Percentiles rank a stretch among this genome's conserved stretches.
These are phyloP conservation scores for Mystacides longicornis DNA, from an alignment of 2,888 invertebrate species.

Conservation along the genomic window DNA sequence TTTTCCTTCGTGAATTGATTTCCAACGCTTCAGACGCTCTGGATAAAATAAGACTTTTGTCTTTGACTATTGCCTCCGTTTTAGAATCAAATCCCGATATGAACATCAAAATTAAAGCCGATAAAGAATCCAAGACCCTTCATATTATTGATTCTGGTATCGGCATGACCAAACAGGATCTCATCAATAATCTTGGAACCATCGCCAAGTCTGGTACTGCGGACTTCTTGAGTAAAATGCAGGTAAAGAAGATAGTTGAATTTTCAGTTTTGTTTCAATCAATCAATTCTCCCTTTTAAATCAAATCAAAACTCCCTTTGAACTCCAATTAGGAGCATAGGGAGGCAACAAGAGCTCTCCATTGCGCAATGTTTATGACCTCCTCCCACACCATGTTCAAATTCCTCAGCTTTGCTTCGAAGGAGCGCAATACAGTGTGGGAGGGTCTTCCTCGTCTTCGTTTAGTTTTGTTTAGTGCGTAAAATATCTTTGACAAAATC, in stretches of 20 bases:
- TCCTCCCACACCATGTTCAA: too few species aligned
- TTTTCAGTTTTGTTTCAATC: too few species aligned
- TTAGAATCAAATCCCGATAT: slow-evolving; percentile 75
- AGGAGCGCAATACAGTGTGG: too few species aligned
- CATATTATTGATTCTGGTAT: slow-evolving; percentile 96
- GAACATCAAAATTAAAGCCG: slow-evolving; percentile 84
- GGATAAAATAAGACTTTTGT: slow-evolving; percentile 92
- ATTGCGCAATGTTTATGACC: too few species aligned
- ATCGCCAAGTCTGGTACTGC: slow-evolving; percentile 98
- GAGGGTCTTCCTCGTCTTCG: too few species aligned
- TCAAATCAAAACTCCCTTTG: too few species aligned
- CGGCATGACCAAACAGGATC: slow-evolving; percentile 93
- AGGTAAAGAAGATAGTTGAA: slow-evolving; percentile 51
- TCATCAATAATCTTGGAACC: slow-evolving; percentile 94
- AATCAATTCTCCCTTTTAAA: too few species aligned
- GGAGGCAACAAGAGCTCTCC: too few species aligned
- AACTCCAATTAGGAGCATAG: too few species aligned
- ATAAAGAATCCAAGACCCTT: slow-evolving; percentile 83
- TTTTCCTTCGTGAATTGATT: slow-evolving; percentile 94
- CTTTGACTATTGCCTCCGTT: slow-evolving; percentile 78
- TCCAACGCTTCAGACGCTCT: slow-evolving; percentile 99
- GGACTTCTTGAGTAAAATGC: slow-evolving; percentile 89
- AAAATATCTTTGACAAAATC: too few species aligned
- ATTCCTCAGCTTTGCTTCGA: too few species aligned
- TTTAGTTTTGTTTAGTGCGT: too few species aligned